These are phyloP conservation scores for Dendropsophus ebraccatus DNA, from an alignment of 2,113 vertebrate genomes.

Conservation along the genomic window DNA sequence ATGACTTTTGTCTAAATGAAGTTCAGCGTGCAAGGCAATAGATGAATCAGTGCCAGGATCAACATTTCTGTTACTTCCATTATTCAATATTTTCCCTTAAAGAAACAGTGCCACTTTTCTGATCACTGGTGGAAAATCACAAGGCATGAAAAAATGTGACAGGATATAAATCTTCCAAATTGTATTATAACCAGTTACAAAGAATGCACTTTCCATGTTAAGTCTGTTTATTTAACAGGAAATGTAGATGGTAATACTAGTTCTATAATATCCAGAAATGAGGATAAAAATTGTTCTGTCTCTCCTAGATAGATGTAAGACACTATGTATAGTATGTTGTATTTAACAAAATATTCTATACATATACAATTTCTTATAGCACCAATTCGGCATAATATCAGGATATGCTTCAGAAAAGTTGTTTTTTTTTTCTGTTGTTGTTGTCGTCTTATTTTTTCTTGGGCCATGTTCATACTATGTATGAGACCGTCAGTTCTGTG, in stretches of 20 bases:
- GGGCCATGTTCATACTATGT: too few relatives aligned
- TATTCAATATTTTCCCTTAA: conserved; percentile 41
- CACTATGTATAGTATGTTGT: too few relatives aligned
- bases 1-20: conserved; percentile 56
- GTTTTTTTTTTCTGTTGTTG: too few relatives aligned
- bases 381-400: too few relatives aligned
- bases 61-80: conserved; percentile 53
- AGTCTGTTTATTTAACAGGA: conserved; percentile 8
- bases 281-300: too few relatives aligned
- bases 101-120: conserved; percentile 30
- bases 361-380: too few relatives aligned
- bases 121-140: conserved; percentile 8
- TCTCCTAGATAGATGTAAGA: too few relatives aligned
- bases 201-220: conserved; percentile 14
- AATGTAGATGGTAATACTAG: background rate
- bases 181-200: background rate
- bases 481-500: too few relatives aligned
- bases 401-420: too few relatives aligned
- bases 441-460: too few relatives aligned
- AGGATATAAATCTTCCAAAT: conserved; percentile 38
- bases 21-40: conserved; percentile 40
- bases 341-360: too few relatives aligned
- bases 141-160: conserved; percentile 28
- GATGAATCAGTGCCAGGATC: conserved; percentile 32
- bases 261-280: background rate